Evolutionary conservation across 2,797 vertebrate species (phyloP).

Genomic region (Loris lydekkerianus): DNA sequence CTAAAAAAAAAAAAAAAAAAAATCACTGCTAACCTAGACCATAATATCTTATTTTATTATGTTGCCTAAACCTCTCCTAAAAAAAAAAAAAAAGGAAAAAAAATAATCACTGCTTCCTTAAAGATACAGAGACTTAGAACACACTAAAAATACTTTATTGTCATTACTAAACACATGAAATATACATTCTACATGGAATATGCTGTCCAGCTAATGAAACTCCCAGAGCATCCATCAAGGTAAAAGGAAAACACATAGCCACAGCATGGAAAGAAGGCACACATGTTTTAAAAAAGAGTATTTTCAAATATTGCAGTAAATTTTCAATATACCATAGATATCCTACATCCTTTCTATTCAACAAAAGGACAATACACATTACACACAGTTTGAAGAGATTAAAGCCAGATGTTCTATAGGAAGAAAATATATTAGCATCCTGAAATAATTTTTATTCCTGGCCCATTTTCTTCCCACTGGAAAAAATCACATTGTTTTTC

Average conservation of each 20-base stretch:
- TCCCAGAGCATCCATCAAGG: not conserved
- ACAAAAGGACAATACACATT: not conserved
- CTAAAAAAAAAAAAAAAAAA: not conserved
- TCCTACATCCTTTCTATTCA: not conserved
- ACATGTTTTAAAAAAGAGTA: not conserved
- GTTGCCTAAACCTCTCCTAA: not conserved
- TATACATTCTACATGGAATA: slow-evolving; percentile 20
- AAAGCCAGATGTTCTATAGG: not conserved
- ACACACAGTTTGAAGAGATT: slow-evolving; percentile 51
- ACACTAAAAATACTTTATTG: slow-evolving; percentile 77
- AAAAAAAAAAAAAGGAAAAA: not conserved
- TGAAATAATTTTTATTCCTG: slow-evolving; percentile 86
- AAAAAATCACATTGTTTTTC: slow-evolving; percentile 96
- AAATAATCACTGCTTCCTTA: not conserved
- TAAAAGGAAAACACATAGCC: not conserved
- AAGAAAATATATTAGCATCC: slow-evolving; percentile 83
- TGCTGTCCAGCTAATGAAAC: not conserved
- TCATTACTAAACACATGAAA: slow-evolving; percentile 36
- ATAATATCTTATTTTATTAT: slow-evolving; percentile 6
- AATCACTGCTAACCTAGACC: not conserved
- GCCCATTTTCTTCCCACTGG: slow-evolving; percentile 92
- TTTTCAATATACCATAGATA: not conserved
- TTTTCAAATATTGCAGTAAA: not conserved
- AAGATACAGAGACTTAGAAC: not conserved
- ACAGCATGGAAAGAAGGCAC: not conserved